Base-by-base conservation (phyloP, 2,113 vertebrate species). In the Melanotaenia duboulayi region DNA sequence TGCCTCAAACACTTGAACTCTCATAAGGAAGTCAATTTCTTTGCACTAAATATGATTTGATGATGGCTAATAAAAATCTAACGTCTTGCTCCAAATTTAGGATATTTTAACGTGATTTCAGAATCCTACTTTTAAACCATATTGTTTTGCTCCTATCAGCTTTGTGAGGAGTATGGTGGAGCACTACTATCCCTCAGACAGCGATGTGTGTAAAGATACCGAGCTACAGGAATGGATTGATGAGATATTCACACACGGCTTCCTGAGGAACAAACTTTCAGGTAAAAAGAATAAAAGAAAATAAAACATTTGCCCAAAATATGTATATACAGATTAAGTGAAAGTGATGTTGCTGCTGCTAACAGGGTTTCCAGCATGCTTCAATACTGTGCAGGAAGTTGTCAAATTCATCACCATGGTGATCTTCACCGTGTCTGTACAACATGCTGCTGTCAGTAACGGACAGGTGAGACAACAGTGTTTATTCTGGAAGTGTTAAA, bases 171-270 rank as follows among this genome's bases (percentile, higher is more conserved):
- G 24, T 11, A 44, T 91, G 4, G 56, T 92, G 23, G 51, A 65
- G 22, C 2, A 82, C 71, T 92, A 82, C 22, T 93, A 92, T 51
- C 64, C 68, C 4, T 76, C 75, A 44, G 89, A 92, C 46, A 11
- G 1, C 5, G 60, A 83, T 0, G 83, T 92, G 10, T n/a, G 4
- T 11, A 67, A 84, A 11, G 95, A 96, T 83, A 60, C 62, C 0
- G 96, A 96, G 82, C 78, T 96, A 46, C 95, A 96, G 83, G 88
- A 79, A 8, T 96, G 95, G 95, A 92, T 95, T 63, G 70, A 74
- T 37, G 94, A 96, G 70, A 95, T 90, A 89, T 96, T 94, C 82
- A 89, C 73, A 44, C 87, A 94, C 39, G 92, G 92, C 3, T 86
- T 95, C 39, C 76, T 94, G 4, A 82, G 79, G 28, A 90, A 92